phyloP scores from a whole-genome alignment of 2,888 invertebrate genomes.

The Koerneria pararmatus region DNA sequence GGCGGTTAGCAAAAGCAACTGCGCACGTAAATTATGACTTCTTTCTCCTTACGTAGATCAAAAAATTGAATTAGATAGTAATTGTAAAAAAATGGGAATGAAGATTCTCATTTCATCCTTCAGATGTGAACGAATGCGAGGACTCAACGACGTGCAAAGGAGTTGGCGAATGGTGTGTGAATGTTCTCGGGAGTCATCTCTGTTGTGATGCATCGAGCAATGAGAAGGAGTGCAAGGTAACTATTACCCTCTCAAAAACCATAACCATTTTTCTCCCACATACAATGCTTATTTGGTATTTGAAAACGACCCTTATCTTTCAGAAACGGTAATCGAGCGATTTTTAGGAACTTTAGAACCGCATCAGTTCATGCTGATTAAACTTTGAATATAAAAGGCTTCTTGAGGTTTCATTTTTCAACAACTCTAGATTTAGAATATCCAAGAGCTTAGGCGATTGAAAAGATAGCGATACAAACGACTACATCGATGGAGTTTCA shows the following conservation, averaged over 20 bases:
- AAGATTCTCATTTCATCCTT: too few relatives aligned
- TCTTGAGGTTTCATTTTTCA: too few relatives aligned
- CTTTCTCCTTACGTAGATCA: neutral
- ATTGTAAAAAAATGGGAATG: neutral
- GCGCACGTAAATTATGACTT: neutral
- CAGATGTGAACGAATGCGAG: slow-evolving; percentile 54
- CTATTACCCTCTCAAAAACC: too few relatives aligned
- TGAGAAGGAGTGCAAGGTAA: slow-evolving; percentile 41
- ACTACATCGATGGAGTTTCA: neutral
- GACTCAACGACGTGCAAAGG: slow-evolving; percentile 40
- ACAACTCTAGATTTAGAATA: too few relatives aligned
- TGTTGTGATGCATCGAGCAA: slow-evolving; percentile 44
- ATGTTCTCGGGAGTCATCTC: slow-evolving; percentile 43
- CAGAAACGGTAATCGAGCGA: too few relatives aligned
- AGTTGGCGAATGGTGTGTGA: slow-evolving; percentile 50
- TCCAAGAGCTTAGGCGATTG: too few relatives aligned
- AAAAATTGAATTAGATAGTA: neutral
- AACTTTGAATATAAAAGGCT: too few relatives aligned
- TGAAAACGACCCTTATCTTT: neutral
- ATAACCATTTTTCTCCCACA: neutral
- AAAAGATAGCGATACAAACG: neutral
- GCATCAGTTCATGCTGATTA: too few relatives aligned
- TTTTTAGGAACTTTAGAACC: too few relatives aligned
- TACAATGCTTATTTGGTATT: neutral
- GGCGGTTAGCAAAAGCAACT: too few relatives aligned